Evolutionary conservation across 2,888 invertebrate species (phyloP), one percentile per base, ranked within the genome.

Genomic region (Homarus gammarus): DNA sequence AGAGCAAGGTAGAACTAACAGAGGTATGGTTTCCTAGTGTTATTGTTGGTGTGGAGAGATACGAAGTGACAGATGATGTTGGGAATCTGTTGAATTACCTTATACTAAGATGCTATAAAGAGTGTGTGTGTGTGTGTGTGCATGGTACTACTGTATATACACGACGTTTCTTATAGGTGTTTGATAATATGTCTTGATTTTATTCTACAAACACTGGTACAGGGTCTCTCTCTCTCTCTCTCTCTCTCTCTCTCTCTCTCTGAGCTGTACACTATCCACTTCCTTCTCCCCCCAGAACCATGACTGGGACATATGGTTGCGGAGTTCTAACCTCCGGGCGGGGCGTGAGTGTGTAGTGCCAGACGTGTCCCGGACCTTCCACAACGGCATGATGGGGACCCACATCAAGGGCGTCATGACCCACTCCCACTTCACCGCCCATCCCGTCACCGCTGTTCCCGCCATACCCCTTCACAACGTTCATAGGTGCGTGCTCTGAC

Each of bases 291-390:
- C 56, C 18, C 70, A 90, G 85, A 64, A 83, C 22, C 83, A 90
- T 44, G 87, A 87, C 72, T 90, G 90, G 90, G 90, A 89, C 38
- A 64, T 89, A 12, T 90, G 90, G 90, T 36, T 87, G 36, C 75
- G 90, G 15, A 85, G 85, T 33, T 40, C 73, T 8, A 36, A 82
- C 12, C 12, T 87, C 27, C 18, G 86, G 22, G 90, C 36, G 0
- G 79, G 77, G 5, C n/a, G 87, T 3, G 90, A 90, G 70, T 90
- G 83, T 33, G 72, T 87, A 27, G 83, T 90, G 1, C 90, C 87
- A 3, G 86, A 82, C 5, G 87, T 90, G 40, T 90, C 90, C 33
- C 27, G 90, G 5, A 78, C 83, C 72, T 91, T 78, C 91, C 91
- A 91, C 49, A 51, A 40, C 12, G 85, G 91, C 0, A 18, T 72